These are phyloP conservation scores for Drosophila kuntzei DNA, from an alignment of 2,888 invertebrate genomes.

Conservation along the genomic window DNA sequence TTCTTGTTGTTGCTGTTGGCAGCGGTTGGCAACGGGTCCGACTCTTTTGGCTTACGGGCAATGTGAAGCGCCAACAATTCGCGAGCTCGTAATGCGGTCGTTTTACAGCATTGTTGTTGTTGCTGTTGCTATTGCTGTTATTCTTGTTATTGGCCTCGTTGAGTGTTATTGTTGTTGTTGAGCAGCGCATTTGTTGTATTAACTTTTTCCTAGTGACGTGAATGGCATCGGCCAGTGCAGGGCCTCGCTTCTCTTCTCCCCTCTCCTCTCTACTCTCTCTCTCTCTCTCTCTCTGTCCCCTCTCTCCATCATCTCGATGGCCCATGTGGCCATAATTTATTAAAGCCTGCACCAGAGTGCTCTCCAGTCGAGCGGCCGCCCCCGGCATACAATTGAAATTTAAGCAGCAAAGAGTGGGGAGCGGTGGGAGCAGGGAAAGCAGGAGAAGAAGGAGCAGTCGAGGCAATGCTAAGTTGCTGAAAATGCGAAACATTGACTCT, in stretches of 20 bases:
- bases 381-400: slow-evolving; percentile 76
- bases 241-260: background rate
- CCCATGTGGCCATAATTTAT: slow-evolving; percentile 75
- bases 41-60: slow-evolving; percentile 57
- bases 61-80: slow-evolving; percentile 69
- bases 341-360: slow-evolving; percentile 80
- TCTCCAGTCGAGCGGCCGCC: slow-evolving; percentile 72
- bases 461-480: slow-evolving; percentile 60
- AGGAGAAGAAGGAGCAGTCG: slow-evolving; percentile 9
- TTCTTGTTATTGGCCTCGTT: slow-evolving; percentile 53
- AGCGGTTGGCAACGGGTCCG: slow-evolving; percentile 29
- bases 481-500: slow-evolving; percentile 67
- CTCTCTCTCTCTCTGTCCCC: background rate
- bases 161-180: slow-evolving; percentile 58
- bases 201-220: slow-evolving; percentile 77
- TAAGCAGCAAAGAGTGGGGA: slow-evolving; percentile 57
- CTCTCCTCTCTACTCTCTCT: background rate
- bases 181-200: slow-evolving; percentile 77
- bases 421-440: slow-evolving; percentile 4
- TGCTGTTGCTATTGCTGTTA: slow-evolving; percentile 37
- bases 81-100: slow-evolving; percentile 81
- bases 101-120: slow-evolving; percentile 58
- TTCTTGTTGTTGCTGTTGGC: slow-evolving; percentile 36
- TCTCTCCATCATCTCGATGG: slow-evolving; percentile 13
- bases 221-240: slow-evolving; percentile 48